Evolutionary conservation across 1,140 invertebrate genomes (phyloP).

Genomic region (Portunus trituberculatus): DNA sequence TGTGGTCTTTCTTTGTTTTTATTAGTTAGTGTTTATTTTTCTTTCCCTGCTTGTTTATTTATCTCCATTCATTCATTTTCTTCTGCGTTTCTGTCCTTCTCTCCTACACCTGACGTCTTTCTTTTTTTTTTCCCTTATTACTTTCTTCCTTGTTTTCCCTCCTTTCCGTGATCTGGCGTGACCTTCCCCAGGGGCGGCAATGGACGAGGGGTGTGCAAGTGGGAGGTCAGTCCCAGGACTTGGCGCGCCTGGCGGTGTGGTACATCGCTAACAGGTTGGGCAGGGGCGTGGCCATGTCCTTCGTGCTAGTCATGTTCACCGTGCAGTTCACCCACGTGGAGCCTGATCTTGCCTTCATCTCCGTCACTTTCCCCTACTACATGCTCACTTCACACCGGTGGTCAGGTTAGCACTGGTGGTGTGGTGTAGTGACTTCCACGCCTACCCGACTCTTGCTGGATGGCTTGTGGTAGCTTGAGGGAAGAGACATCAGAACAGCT

Average conservation of each 20-base stretch:
- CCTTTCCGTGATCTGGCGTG: too few relatives aligned
- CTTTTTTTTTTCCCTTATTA: too few relatives aligned
- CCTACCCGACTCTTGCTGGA: too few relatives aligned
- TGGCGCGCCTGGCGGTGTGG: slow-evolving; percentile 74
- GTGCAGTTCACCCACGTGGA: slow-evolving; percentile 78
- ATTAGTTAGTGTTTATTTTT: too few relatives aligned
- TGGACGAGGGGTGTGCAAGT: slow-evolving; percentile 74
- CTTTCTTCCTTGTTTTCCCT: too few relatives aligned
- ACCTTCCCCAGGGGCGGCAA: slow-evolving; percentile 75
- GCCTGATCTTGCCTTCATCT: slow-evolving; percentile 78
- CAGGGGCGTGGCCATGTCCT: slow-evolving; percentile 78
- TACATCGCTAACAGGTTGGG: slow-evolving; percentile 78
- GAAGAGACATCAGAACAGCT: neutral
- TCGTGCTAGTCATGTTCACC: slow-evolving; percentile 78
- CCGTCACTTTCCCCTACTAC: slow-evolving; percentile 78
- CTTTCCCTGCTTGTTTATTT: neutral
- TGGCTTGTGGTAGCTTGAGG: neutral
- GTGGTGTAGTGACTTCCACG: too few relatives aligned
- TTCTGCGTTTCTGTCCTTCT: neutral
- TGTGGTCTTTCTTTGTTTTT: neutral
- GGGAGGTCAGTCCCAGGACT: slow-evolving; percentile 58
- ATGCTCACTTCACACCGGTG: slow-evolving; percentile 78
- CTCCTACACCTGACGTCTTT: too few relatives aligned
- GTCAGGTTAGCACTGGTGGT: slow-evolving; percentile 56
- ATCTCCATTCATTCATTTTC: neutral